These are phyloP conservation scores for Chiridota heheva DNA, from an alignment of 35 echinoderm and acorn worm genomes.

Conservation along the genomic window DNA sequence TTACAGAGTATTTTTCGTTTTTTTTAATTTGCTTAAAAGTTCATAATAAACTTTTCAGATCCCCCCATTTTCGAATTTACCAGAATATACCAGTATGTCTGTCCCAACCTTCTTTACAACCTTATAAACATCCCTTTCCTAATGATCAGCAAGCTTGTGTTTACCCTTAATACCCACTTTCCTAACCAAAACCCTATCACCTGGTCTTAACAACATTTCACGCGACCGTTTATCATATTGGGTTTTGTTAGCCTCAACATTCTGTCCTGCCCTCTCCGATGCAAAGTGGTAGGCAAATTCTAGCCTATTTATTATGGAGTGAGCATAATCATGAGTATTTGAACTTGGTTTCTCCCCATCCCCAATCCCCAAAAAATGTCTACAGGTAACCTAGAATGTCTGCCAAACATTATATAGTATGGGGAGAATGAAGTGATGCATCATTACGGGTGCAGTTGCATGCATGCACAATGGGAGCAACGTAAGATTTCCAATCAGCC, in stretches of 20 bases:
- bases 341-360: not conserved
- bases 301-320: slow-evolving; percentile 16
- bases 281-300: slow-evolving; percentile 36
- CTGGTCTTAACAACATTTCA: not conserved
- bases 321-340: slow-evolving; percentile 8
- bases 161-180: not conserved
- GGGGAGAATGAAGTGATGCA: slow-evolving; percentile 41
- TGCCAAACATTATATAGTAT: slow-evolving; percentile 46
- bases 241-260: not conserved
- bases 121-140: slow-evolving; percentile 4
- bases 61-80: not conserved
- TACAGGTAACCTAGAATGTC: slow-evolving; percentile 34
- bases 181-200: slow-evolving; percentile 38
- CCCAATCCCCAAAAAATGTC: not conserved
- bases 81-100: slow-evolving; percentile 22
- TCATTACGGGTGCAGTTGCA: slow-evolving; percentile 47
- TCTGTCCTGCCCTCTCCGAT: not conserved
- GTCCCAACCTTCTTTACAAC: not conserved
- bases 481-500: slow-evolving; percentile 43
- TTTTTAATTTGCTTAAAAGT: too few species aligned
- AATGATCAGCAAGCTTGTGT: not conserved
- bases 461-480: slow-evolving; percentile 45
- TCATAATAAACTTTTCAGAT: too few species aligned
- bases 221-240: slow-evolving; percentile 3
- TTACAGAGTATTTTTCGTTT: too few species aligned